These are phyloP conservation scores for Parelbella ahira DNA, from an alignment of 2,888 invertebrate species.

Conservation along the genomic window DNA sequence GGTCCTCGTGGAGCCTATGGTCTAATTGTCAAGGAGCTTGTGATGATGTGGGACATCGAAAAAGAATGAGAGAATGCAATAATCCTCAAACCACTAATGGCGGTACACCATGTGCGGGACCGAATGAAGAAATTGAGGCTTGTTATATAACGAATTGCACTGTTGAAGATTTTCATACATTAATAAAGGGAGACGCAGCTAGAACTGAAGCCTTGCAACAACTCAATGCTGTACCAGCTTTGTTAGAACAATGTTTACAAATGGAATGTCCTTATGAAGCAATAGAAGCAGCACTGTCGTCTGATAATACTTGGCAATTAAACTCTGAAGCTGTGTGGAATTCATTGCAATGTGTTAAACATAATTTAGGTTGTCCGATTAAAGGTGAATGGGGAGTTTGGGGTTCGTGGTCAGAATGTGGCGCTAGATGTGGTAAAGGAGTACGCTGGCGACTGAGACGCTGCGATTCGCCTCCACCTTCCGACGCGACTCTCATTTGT, in stretches of 20 bases:
- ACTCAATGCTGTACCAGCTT: slow-evolving; percentile 58
- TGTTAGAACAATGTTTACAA: slow-evolving; percentile 66
- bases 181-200: slow-evolving; percentile 51
- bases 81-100: slow-evolving; percentile 67
- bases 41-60: slow-evolving; percentile 62
- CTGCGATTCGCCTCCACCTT: slow-evolving; percentile 65
- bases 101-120: slow-evolving; percentile 63
- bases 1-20: slow-evolving; percentile 73
- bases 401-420: slow-evolving; percentile 65
- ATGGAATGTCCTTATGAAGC: slow-evolving; percentile 67
- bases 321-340: slow-evolving; percentile 68
- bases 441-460: slow-evolving; percentile 57
- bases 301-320: slow-evolving; percentile 64
- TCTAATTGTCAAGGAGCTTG: slow-evolving; percentile 67
- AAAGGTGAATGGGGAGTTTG: slow-evolving; percentile 65
- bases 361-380: slow-evolving; percentile 71
- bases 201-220: slow-evolving; percentile 56
- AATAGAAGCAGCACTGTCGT: slow-evolving; percentile 54
- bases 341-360: slow-evolving; percentile 72
- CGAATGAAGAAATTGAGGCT: slow-evolving; percentile 54
- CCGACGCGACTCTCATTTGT: slow-evolving; percentile 50
- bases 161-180: slow-evolving; percentile 54
- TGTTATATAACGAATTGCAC: slow-evolving; percentile 68
- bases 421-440: slow-evolving; percentile 63
- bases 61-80: slow-evolving; percentile 57